phyloP scores from a whole-genome alignment of 2,113 vertebrate genomes.

The Hymenochirus boettgeri region DNA sequence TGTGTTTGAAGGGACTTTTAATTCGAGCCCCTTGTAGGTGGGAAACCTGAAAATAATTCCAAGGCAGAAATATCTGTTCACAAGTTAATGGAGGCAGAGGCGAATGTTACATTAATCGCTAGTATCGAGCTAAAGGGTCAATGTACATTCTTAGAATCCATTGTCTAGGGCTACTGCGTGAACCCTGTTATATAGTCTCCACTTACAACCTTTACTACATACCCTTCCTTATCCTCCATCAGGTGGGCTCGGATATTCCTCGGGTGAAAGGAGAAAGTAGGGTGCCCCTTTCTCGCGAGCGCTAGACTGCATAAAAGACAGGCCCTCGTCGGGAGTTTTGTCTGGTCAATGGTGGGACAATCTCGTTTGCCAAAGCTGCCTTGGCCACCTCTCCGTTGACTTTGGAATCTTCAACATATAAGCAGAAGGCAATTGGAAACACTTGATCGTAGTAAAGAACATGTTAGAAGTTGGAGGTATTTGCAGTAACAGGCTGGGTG shows the following conservation, averaged over 20 bases:
- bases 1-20: too few species aligned
- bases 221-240: slow-evolving; percentile 98
- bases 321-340: slow-evolving; percentile 95
- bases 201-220: slow-evolving; percentile 75
- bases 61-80: background rate
- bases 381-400: slow-evolving; percentile 96
- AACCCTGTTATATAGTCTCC: too few species aligned
- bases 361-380: slow-evolving; percentile 96
- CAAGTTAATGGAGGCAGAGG: too few species aligned
- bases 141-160: background rate
- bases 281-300: slow-evolving; percentile 88
- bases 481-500: slow-evolving; percentile 32
- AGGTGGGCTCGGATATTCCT: slow-evolving; percentile 90
- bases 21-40: too few species aligned
- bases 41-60: too few species aligned
- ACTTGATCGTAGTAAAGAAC: slow-evolving; percentile 58
- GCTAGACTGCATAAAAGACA: slow-evolving; percentile 90
- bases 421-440: slow-evolving; percentile 80
- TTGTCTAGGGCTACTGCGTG: background rate
- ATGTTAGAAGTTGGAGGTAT: slow-evolving; percentile 12
- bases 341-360: slow-evolving; percentile 98
- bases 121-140: background rate
- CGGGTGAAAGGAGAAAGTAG: slow-evolving; percentile 97
- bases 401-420: slow-evolving; percentile 94
- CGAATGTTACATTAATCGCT: too few species aligned